phyloP scores from a whole-genome alignment of 2,113 vertebrate genomes.

The Fulica atra region DNA sequence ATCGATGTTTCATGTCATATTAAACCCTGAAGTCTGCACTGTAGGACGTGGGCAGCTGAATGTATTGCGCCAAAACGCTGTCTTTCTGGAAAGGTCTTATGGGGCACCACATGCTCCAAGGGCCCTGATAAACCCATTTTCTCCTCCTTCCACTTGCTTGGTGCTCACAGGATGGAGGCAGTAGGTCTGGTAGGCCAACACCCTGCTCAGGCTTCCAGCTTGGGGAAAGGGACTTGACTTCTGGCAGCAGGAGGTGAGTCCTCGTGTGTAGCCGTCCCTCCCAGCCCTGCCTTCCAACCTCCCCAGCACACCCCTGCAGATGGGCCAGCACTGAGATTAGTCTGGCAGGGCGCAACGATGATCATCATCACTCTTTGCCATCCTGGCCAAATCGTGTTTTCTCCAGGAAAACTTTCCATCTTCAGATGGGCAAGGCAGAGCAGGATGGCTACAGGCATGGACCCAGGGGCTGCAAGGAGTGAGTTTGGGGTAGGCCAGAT shows the following conservation, averaged over 20 bases:
- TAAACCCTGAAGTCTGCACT: neutral
- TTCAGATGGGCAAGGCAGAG: neutral
- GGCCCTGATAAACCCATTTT: neutral
- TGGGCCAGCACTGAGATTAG: neutral
- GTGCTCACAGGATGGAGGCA: neutral
- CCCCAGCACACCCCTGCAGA: neutral
- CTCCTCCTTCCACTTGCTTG: neutral
- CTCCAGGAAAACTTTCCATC: neutral
- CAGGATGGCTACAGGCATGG: neutral
- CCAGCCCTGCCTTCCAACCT: neutral
- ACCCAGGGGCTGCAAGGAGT: neutral
- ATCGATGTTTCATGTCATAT: neutral
- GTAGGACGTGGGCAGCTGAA: neutral
- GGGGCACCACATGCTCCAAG: neutral
- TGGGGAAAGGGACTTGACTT: neutral
- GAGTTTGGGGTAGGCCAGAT: neutral
- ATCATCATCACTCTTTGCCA: neutral
- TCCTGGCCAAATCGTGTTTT: fast-evolving
- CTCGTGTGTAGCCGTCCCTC: fast-evolving
- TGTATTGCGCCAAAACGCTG: neutral
- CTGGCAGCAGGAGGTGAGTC: neutral
- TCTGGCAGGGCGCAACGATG: neutral
- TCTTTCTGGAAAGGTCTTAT: neutral
- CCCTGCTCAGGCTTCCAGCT: neutral
- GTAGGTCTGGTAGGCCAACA: neutral